Evolutionary conservation across 2,113 vertebrate genomes (phyloP), one percentile per base, ranked within the genome.

Genomic region (Notechis scutatus): DNA sequence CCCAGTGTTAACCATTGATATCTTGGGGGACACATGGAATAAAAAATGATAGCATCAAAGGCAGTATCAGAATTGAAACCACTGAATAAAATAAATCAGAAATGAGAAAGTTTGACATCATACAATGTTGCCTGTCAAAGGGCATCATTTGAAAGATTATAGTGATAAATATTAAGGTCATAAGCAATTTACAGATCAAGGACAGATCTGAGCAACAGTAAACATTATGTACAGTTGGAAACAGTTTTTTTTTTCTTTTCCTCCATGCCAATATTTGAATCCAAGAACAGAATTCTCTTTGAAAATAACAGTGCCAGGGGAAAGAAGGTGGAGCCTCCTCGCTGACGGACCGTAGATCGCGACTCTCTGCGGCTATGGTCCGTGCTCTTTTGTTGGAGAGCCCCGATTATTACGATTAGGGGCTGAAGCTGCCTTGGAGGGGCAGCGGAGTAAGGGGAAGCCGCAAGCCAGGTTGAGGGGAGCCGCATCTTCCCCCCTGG

Each of bases 191-290:
- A 15, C 24, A 93, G 61, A 89, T 69, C 91, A 94, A 94, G 81
- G n/a, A 92, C 9, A 93, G 85, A 92, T 64, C 64, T 92, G 87
- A 88, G 95, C 89, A 50, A 91, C 86, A 47, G 92, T 87, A 92
- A 93, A 64, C 47, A 74, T 26, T 50, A 94, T 29, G 91, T 47
- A 45, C n/a, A n/a, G 89, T 94, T 95, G 57, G 86, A 93, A 93
- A 50, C 59, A 92, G 18, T 0, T 92, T 88, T 26, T 88, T 47
- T 20, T 24, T 55, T 86, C 92, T 91, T 57, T 29, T 85, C 2
- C 23, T 86, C 88, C 47, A 39, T 0, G 3, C 3, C 87, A 91
- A 56, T 24, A 94, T 29, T 0, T 0, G 69, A 93, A 86, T 85
- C 91, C 61, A 45, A 88, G 50, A 81, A 26, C 42, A 87, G 47